phyloP scores from a whole-genome alignment of 2,888 invertebrate species.

The Mactromeris polynyma region DNA sequence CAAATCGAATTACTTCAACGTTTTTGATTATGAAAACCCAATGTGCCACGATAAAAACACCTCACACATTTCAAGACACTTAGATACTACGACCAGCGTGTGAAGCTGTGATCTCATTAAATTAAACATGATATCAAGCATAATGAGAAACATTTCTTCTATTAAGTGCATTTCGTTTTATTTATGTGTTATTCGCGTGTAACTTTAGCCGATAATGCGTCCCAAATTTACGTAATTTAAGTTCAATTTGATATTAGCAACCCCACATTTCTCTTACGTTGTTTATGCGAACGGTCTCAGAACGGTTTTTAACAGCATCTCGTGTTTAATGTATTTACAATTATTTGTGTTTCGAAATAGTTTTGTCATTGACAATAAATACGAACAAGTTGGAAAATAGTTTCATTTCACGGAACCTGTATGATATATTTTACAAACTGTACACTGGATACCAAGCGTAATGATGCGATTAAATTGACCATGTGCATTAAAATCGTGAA shows the following conservation, averaged over 20 bases:
- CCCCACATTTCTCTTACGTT: constrained; percentile 1
- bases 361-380: constrained; percentile 6
- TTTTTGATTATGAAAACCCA: neutral
- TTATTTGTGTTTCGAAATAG: neutral
- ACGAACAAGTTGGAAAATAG: neutral
- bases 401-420: neutral
- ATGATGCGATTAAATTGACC: neutral
- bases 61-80: neutral
- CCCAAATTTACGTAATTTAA: constrained; percentile 49
- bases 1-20: neutral
- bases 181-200: constrained; percentile 54
- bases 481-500: neutral
- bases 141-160: constrained; percentile 52
- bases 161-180: constrained; percentile 57
- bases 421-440: neutral
- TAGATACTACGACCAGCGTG: constrained; percentile 32
- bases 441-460: neutral
- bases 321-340: neutral
- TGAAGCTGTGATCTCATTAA: constrained; percentile 56
- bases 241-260: constrained; percentile 48
- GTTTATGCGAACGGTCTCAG: neutral
- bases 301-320: constrained; percentile 8
- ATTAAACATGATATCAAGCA: constrained; percentile 41
- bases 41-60: neutral
- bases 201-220: constrained; percentile 50